Evolutionary conservation across 2,888 invertebrate species (phyloP).

Genomic region (Zhengitettix transpicula): DNA sequence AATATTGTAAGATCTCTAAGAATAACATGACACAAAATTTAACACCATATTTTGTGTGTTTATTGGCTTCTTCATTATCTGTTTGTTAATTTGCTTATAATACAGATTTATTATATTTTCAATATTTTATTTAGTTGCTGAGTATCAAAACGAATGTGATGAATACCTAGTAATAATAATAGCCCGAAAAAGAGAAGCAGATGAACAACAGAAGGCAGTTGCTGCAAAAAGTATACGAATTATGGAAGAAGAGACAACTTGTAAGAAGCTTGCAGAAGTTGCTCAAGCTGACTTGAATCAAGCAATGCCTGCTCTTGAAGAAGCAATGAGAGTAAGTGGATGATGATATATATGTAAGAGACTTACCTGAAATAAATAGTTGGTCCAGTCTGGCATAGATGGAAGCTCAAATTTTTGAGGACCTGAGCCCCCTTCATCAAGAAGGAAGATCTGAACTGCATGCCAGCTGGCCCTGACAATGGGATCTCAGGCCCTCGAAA

Average conservation of each 20-base stretch:
- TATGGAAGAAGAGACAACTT: slow-evolving; percentile 61
- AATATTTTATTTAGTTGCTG: slow-evolving; percentile 24
- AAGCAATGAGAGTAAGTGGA: slow-evolving; percentile 43
- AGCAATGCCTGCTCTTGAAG: slow-evolving; percentile 75
- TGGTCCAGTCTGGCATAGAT: too few species aligned
- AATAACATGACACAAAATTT: not conserved
- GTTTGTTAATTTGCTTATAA: too few species aligned
- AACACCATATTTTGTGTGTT: not conserved
- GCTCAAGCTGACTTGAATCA: slow-evolving; percentile 69
- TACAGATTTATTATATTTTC: too few species aligned
- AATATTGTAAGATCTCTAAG: too few species aligned
- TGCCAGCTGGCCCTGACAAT: too few species aligned
- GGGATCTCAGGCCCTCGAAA: too few species aligned
- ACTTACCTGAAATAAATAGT: too few species aligned
- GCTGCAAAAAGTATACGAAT: slow-evolving; percentile 57
- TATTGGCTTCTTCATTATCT: not conserved
- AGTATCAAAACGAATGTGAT: slow-evolving; percentile 69
- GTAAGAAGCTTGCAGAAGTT: slow-evolving; percentile 62
- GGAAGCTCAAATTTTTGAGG: too few species aligned
- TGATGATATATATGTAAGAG: not conserved
- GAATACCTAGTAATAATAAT: slow-evolving; percentile 69
- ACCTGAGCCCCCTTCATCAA: too few species aligned
- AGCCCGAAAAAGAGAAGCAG: slow-evolving; percentile 64
- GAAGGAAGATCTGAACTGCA: too few species aligned
- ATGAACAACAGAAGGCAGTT: slow-evolving; percentile 61